Conservation (phyloP, 2,888 invertebrate genomes). For the Leucophora obtusa region DNA sequence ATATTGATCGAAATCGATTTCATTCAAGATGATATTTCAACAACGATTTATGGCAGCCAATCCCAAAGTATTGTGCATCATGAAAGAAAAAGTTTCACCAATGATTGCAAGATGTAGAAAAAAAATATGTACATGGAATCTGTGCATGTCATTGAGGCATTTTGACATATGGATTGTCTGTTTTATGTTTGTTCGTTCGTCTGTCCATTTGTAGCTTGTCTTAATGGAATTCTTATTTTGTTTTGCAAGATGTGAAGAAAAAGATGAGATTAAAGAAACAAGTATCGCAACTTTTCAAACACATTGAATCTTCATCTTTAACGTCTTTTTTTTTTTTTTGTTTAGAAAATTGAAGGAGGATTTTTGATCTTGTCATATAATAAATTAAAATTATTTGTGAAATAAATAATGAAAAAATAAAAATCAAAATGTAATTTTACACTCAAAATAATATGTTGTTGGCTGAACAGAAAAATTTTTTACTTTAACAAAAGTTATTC, state of each 20-base stretch:
- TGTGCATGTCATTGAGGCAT: conserved; percentile 64
- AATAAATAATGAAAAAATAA: neutral
- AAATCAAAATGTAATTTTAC: neutral
- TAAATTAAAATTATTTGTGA: conserved; percentile 60
- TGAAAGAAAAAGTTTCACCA: conserved; percentile 51
- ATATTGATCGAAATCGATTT: conserved; percentile 64
- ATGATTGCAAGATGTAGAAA: conserved; percentile 37
- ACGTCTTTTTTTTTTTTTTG: conserved; percentile 34
- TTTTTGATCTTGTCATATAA: conserved; percentile 64
- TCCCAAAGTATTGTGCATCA: conserved; percentile 59
- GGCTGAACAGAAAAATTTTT: too few relatives aligned
- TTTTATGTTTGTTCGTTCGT: conserved; percentile 18
- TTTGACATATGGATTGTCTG: conserved; percentile 65
- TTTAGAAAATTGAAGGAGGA: conserved; percentile 63
- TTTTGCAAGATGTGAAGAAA: conserved; percentile 36
- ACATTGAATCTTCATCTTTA: conserved; percentile 58
- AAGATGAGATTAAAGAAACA: conserved; percentile 60
- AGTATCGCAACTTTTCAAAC: conserved; percentile 60
- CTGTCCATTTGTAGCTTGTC: conserved; percentile 22
- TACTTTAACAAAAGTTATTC: too few relatives aligned
- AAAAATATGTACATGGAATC: conserved; percentile 52
- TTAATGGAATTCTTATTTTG: conserved; percentile 56
- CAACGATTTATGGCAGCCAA: conserved; percentile 66
- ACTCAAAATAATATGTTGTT: too few relatives aligned
- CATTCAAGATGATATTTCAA: conserved; percentile 63